These are phyloP conservation scores for Cygnus atratus DNA, from an alignment of 2,113 vertebrate species.

Conservation along the genomic window DNA sequence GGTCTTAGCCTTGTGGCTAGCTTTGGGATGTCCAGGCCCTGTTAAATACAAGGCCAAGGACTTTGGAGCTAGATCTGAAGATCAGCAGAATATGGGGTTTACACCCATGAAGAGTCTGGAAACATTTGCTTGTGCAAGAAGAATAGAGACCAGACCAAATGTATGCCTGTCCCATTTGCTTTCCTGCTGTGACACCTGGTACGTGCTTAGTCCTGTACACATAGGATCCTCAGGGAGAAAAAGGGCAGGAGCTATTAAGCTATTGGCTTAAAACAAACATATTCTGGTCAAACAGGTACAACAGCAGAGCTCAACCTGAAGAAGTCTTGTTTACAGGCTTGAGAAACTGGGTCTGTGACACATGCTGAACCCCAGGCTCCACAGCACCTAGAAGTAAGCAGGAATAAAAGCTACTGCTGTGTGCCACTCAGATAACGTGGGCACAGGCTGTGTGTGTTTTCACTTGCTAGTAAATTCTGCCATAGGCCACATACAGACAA, in stretches of 20 bases:
- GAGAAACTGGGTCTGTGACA: conserved; percentile 17
- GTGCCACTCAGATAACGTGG: background rate
- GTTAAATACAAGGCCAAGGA: background rate
- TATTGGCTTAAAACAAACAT: background rate
- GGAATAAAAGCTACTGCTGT: background rate
- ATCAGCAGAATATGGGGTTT: background rate
- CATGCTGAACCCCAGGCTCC: background rate
- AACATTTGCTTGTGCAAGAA: background rate
- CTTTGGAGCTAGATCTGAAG: background rate
- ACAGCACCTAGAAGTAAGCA: background rate
- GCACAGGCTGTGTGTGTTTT: background rate
- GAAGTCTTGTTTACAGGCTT: conserved; percentile 1
- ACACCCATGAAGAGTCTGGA: background rate
- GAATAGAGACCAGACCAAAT: background rate
- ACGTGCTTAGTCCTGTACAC: accelerated
- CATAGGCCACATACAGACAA: background rate
- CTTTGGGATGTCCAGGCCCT: background rate
- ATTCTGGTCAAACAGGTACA: background rate
- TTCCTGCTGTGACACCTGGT: background rate
- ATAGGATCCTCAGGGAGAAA: background rate
- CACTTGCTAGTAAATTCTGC: background rate
- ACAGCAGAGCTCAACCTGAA: background rate
- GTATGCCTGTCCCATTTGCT: background rate
- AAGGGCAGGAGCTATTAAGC: background rate
- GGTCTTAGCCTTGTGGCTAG: background rate